These are phyloP conservation scores for Ormyrus thymus DNA, from an alignment of 2,888 invertebrate genomes.

Conservation along the genomic window DNA sequence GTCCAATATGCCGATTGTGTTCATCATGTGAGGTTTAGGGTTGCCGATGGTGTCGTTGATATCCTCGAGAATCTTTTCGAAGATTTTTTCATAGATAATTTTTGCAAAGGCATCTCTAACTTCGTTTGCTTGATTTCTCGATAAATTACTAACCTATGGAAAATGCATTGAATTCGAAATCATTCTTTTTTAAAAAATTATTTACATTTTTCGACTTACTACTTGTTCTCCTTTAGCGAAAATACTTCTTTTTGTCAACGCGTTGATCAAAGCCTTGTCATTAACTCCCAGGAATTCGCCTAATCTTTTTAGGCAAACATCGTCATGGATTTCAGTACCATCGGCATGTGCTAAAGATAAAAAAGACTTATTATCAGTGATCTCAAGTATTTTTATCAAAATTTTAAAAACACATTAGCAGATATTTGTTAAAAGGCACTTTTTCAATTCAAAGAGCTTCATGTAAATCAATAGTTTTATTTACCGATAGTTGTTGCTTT, in stretches of 20 bases:
- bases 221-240: constrained; percentile 89
- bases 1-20: constrained; percentile 93
- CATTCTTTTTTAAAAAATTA: background rate
- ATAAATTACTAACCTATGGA: constrained; percentile 79
- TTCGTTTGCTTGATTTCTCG: constrained; percentile 86
- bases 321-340: constrained; percentile 88
- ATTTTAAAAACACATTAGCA: background rate
- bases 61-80: constrained; percentile 91
- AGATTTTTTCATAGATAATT: constrained; percentile 93
- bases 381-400: background rate
- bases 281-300: constrained; percentile 84
- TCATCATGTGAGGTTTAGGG: constrained; percentile 78
- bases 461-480: background rate
- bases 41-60: constrained; percentile 91
- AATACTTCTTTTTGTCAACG: constrained; percentile 90
- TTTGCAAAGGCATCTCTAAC: constrained; percentile 95
- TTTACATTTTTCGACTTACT: constrained; percentile 69
- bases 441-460: too few relatives aligned
- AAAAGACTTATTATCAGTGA: constrained; percentile 10
- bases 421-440: too few relatives aligned
- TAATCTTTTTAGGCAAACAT: constrained; percentile 81
- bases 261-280: constrained; percentile 83
- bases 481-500: constrained; percentile 79
- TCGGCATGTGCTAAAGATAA: constrained; percentile 85
- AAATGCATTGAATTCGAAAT: background rate